Evolutionary conservation across 1,140 invertebrate species (phyloP).

Genomic region (Pseudachorutes palmiensis): DNA sequence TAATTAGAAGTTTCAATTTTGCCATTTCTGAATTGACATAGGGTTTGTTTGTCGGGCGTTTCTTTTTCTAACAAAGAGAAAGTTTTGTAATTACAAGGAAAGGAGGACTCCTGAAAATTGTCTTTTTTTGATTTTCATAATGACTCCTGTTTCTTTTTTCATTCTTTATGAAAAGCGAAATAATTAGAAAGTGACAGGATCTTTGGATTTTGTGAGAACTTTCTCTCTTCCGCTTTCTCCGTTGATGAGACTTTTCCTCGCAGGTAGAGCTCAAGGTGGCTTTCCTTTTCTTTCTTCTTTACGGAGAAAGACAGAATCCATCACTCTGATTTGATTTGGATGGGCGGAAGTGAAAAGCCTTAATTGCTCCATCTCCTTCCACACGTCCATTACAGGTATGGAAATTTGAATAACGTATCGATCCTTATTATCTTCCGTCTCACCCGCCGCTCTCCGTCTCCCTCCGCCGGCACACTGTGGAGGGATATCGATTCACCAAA

Average conservation of each 20-base stretch:
- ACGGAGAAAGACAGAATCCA: neutral
- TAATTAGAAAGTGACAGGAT: no score
- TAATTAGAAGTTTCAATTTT: no score
- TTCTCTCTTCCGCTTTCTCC: neutral
- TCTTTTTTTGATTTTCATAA: no score
- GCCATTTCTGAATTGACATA: no score
- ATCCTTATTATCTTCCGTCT: neutral
- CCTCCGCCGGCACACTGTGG: neutral
- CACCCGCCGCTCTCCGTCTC: neutral
- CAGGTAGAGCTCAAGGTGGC: no score
- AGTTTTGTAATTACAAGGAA: neutral
- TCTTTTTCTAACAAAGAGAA: no score
- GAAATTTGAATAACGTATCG: slow-evolving; percentile 14
- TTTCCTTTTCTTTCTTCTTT: neutral
- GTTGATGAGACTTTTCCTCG: no score
- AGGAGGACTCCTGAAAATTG: no score
- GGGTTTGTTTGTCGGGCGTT: no score
- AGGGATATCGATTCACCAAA: neutral
- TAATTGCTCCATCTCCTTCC: slow-evolving; percentile 10
- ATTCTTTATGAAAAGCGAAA: no score
- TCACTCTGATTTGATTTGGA: neutral
- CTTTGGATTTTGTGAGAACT: neutral
- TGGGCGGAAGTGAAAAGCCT: slow-evolving; percentile 5
- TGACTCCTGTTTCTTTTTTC: no score
- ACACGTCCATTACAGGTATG: slow-evolving; percentile 15